Conservation (phyloP, 2,888 invertebrate genomes). For the Nasonovia ribisnigri region DNA sequence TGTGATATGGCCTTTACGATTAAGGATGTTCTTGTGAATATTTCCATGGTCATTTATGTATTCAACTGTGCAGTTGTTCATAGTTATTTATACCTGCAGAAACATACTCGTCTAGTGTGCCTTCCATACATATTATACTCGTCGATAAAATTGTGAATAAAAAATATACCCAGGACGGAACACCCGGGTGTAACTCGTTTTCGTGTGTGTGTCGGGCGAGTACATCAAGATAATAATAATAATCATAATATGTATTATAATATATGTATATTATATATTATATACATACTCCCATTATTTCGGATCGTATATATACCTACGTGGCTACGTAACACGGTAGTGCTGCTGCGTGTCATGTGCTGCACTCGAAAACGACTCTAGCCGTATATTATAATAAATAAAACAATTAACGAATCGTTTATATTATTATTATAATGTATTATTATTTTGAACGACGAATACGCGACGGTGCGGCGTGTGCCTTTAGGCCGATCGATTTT, state of each 20-base stretch:
- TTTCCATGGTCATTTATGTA: background rate
- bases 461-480: background rate
- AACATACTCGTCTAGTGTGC: background rate
- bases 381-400: slow-evolving; percentile 29
- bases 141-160: background rate
- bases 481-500: slow-evolving; percentile 19
- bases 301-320: background rate
- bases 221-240: background rate
- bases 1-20: too few species aligned
- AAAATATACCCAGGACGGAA: background rate
- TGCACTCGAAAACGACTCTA: background rate
- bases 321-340: slow-evolving; percentile 31
- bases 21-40: background rate
- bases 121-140: background rate
- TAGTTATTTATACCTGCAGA: background rate
- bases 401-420: slow-evolving; percentile 28
- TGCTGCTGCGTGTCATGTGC: background rate
- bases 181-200: background rate
- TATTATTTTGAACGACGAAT: slow-evolving; percentile 3
- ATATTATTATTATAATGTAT: background rate
- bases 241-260: slow-evolving; percentile 7
- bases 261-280: background rate
- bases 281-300: background rate
- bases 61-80: background rate
- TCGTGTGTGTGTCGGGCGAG: background rate